Evolutionary conservation across 2,113 vertebrate genomes (phyloP), one percentile per base, ranked within the genome.

Genomic region (Phalacrocorax carbo): DNA sequence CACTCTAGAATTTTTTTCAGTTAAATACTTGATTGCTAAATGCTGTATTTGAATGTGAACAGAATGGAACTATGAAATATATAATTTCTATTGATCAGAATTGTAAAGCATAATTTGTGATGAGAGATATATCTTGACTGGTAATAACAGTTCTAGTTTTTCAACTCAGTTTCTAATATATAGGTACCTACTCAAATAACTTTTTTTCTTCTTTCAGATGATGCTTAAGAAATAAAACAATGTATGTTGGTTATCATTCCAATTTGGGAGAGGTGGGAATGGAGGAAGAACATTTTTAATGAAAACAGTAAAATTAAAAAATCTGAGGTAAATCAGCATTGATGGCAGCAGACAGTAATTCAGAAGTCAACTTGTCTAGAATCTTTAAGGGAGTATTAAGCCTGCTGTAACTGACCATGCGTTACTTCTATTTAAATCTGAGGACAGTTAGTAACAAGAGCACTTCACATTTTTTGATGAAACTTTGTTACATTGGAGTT

Each of bases 401-500:
- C 60, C 42, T 94, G n/a, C 91, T 97, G 44, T 22, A 91, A 82
- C 46, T 91, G 87, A 65, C 15, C 4, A 21, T 69, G 21, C 82
- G 52, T 55, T 51, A 87, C 52, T 66, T 86, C 51, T 72, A 5
- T 82, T 95, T 73, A 88, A 58, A 38, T 87, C 73, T 61, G 65
- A 96, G 55, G 79, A 81, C 38, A 95, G 82, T 86, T 82, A 90
- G 72, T 64, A 96, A 94, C 84, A 96, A 82, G 38, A 40, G 64
- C 22, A 94, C 66, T 97, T 96, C 61, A 90, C 62, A 78, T 9
- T 1, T 68, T 93, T 48, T 48, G 61, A 73, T 92, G 91, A 97
- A 96, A 90, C 91, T 92, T 94, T 95, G 70, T 96, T 97, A 94
- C 75, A 9, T 12, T 5, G 19, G 68, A 83, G n/a, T 97, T 98